These are phyloP conservation scores for Chanos chanos DNA, from an alignment of 2,797 vertebrate species.

Conservation along the genomic window DNA sequence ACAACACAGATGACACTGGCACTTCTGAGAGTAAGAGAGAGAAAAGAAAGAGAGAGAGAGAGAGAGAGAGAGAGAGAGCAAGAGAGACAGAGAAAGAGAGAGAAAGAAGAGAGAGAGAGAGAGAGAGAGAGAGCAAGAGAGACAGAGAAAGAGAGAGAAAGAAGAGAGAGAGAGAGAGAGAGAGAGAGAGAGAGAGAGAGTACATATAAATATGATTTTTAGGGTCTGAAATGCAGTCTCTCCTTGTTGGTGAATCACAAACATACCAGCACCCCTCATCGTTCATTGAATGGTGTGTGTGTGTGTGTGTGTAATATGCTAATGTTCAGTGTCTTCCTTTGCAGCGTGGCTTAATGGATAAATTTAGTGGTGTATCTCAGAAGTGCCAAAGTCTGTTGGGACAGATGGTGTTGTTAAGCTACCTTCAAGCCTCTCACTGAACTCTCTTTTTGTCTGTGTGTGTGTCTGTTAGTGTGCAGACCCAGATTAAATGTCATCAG, in stretches of 20 bases:
- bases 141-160: conserved; percentile 6
- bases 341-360: too few relatives aligned
- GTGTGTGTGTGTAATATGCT: too few relatives aligned
- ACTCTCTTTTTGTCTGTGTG: too few relatives aligned
- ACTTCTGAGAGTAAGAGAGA: conserved; percentile 60
- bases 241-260: conserved; percentile 59
- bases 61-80: neutral
- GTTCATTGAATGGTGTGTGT: too few relatives aligned
- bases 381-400: too few relatives aligned
- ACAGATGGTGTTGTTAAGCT: too few relatives aligned
- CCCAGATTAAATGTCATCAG: too few relatives aligned
- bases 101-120: neutral
- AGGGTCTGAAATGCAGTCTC: conserved; percentile 64
- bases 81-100: neutral
- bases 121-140: neutral
- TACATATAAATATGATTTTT: too few relatives aligned
- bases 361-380: too few relatives aligned
- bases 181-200: conserved; percentile 33
- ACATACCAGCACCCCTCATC: conserved; percentile 51
- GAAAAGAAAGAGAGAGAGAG: conserved; percentile 6
- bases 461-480: too few relatives aligned
- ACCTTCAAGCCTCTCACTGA: too few relatives aligned
- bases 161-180: neutral
- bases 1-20: conserved; percentile 81
- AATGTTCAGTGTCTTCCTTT: too few relatives aligned